These are phyloP conservation scores for Quadriops clusia DNA, from an alignment of 2,888 invertebrate species.

Conservation along the genomic window DNA sequence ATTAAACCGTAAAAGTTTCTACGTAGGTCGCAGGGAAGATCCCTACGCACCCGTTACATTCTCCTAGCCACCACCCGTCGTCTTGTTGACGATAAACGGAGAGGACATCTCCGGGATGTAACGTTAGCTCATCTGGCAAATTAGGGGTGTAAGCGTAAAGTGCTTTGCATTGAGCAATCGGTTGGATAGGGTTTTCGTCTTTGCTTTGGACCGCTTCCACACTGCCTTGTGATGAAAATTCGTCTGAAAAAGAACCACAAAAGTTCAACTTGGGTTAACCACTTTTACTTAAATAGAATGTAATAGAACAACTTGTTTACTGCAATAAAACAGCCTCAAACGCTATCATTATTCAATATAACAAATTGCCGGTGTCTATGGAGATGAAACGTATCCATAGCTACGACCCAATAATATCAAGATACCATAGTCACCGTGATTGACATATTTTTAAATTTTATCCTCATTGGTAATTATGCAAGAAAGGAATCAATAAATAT, in stretches of 20 bases:
- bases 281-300: too few species aligned
- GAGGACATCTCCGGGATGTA: constrained; percentile 66
- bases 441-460: too few species aligned
- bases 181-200: constrained; percentile 38
- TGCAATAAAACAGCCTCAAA: too few species aligned
- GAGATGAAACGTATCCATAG: too few species aligned
- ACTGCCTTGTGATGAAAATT: constrained; percentile 69
- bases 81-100: constrained; percentile 82
- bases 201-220: constrained; percentile 30
- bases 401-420: too few species aligned
- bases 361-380: too few species aligned
- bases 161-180: constrained; percentile 67
- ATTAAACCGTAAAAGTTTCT: constrained; percentile 39
- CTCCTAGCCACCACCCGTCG: constrained; percentile 93
- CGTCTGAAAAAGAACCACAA: constrained; percentile 44
- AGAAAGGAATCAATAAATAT: too few species aligned
- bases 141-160: constrained; percentile 81
- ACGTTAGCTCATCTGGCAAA: constrained; percentile 71
- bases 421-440: too few species aligned
- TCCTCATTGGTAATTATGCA: too few species aligned
- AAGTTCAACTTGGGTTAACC: not conserved
- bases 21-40: constrained; percentile 93
- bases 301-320: too few species aligned
- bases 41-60: constrained; percentile 72
- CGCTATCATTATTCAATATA: too few species aligned